A percentile compares a stretch with the other conserved stretches of the same genome.
Conservation (phyloP, 2,113 vertebrate genomes). For the Scophthalmus maximus region DNA sequence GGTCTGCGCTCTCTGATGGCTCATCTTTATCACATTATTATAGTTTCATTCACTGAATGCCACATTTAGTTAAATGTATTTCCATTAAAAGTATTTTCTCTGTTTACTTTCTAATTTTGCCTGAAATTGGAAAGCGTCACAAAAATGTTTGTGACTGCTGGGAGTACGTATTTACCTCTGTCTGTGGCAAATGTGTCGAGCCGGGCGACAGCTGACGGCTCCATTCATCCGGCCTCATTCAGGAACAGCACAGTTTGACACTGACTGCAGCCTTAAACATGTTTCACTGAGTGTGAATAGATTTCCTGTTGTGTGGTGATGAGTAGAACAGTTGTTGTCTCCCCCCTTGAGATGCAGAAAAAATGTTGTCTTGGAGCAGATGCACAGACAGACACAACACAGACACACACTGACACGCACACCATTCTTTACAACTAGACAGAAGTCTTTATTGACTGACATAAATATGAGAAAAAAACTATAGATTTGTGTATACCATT, state of each 20-base stretch:
- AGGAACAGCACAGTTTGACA: slow-evolving; percentile 31
- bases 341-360: slow-evolving; percentile 8
- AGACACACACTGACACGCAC: background rate
- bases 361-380: slow-evolving; percentile 9
- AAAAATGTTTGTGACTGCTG: background rate
- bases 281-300: slow-evolving; percentile 43
- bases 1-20: too few relatives aligned
- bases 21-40: background rate
- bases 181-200: too few relatives aligned
- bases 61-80: background rate
- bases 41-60: background rate
- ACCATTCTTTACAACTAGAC: slow-evolving; percentile 21
- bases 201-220: slow-evolving; percentile 27
- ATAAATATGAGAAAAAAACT: slow-evolving; percentile 33
- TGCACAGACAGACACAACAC: background rate
- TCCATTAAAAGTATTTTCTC: background rate
- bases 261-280: background rate
- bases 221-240: slow-evolving; percentile 49
- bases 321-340: slow-evolving; percentile 41
- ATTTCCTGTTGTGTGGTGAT: slow-evolving; percentile 33
- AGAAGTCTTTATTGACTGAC: slow-evolving; percentile 2
- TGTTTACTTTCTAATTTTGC: background rate
- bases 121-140: background rate
- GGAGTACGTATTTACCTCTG: background rate
- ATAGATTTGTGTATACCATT: slow-evolving; percentile 31